Evolutionary conservation across 1,140 invertebrate genomes (phyloP), one percentile per base, ranked within the genome.

Genomic region (Zophobas morio): DNA sequence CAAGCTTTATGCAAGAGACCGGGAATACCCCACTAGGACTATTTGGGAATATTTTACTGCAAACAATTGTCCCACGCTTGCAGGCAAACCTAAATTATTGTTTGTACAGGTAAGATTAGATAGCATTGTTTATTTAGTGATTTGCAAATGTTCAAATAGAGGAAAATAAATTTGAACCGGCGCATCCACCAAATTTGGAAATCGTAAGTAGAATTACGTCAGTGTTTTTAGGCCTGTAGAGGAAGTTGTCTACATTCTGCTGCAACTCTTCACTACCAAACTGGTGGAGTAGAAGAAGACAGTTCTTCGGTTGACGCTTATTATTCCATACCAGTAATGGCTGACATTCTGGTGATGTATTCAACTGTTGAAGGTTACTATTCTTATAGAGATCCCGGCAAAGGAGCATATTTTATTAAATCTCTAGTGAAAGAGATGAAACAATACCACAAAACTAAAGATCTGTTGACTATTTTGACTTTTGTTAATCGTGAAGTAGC

Each of bases 371-470:
- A 94, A 96, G 85, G 96, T 1, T 95, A 91, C 86, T 98, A 93
- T 86, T 97, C 96, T 0, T 99, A 97, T 96, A 90, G 97, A 76
- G 98, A 98, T 84, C 96, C 95, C 6, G 93, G 91, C 34, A 89
- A 90, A 33, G 95, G 96, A 1, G 98, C 96, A 0, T 99, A 96
- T 96, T 99, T 98, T 82, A 94, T 99, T 85, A 96, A 99, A 88
- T 93, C 96, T 5, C 87, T 99, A 0, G 94, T 93, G 80, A 86
- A 91, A 20, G 94, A 96, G 81, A 85, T 99, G 1, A 88, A 90
- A 39, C 90, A 91, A 51, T 89, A 93, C 85, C 47, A 77, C n/a
- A 88, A 89, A 76, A 90, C 91, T 6, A 89, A 93, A 79, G 96
- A 99, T 84, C 86, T 99, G 2, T 85, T 98, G 5, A 94, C 93